These are phyloP conservation scores for Halichoerus grypus DNA, from an alignment of 2,113 vertebrate genomes.

Conservation along the genomic window DNA sequence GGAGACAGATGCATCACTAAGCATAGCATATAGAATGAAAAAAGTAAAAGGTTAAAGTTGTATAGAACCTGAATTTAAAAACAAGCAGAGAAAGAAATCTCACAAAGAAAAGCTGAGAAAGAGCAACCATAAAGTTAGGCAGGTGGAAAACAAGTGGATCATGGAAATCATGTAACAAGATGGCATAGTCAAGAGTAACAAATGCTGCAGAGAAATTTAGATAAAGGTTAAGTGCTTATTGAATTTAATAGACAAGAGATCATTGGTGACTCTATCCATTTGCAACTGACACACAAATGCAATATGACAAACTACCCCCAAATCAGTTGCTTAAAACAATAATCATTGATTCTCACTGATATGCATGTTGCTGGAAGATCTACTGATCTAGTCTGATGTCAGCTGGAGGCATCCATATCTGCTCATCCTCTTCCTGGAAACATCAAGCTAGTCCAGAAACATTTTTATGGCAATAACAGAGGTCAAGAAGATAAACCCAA, in stretches of 20 bases:
- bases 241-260: not conserved
- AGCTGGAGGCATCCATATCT: not conserved
- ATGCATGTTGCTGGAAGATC: not conserved
- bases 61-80: not conserved
- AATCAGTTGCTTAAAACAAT: not conserved
- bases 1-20: not conserved
- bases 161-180: not conserved
- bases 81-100: not conserved
- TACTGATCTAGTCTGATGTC: not conserved
- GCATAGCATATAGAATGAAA: not conserved
- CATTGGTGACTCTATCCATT: not conserved
- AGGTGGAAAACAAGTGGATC: not conserved
- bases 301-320: not conserved
- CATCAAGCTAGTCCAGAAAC: not conserved
- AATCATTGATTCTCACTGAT: not conserved
- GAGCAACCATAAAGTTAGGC: not conserved
- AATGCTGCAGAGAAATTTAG: not conserved
- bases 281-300: not conserved
- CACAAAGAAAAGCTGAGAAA: not conserved
- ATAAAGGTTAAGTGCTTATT: not conserved
- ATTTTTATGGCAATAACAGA: not conserved
- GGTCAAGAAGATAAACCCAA: not conserved
- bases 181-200: not conserved
- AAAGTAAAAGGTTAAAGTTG: not conserved
- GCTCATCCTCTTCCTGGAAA: not conserved